Evolutionary conservation across 37 sponge, comb jelly and placozoan species (phyloP).

Genomic region (Ianthella basta): DNA sequence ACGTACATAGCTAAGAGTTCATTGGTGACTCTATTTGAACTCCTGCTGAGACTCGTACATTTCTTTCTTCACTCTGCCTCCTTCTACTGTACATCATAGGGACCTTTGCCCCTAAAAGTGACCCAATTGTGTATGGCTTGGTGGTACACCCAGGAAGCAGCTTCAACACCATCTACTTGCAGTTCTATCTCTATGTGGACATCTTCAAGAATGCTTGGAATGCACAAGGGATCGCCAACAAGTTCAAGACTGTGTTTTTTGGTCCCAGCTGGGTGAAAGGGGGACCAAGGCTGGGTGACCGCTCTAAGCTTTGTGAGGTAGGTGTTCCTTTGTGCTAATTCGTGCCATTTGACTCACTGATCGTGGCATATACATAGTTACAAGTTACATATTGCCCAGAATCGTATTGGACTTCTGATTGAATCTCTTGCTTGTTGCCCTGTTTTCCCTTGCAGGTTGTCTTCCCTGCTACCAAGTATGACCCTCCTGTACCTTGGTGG

Average conservation of each 20-base stretch:
- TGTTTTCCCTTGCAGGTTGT: not conserved
- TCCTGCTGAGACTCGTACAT: no score
- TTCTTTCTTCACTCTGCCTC: no score
- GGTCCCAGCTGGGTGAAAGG: conserved; percentile 96
- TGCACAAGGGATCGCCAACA: conserved; percentile 57
- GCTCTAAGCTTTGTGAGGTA: conserved; percentile 43
- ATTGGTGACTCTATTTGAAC: no score
- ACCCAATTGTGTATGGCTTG: conserved; percentile 86
- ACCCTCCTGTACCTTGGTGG: conserved; percentile 52
- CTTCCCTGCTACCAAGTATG: conserved; percentile 32
- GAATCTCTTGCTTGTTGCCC: not conserved
- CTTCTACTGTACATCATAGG: no score
- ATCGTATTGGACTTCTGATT: no score
- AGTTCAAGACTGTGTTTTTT: conserved; percentile 72
- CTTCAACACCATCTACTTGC: conserved; percentile 87
- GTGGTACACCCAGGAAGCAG: conserved; percentile 65
- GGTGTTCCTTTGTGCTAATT: no score
- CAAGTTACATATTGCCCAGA: no score
- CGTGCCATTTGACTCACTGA: not conserved
- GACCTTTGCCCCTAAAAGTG: conserved; percentile 84
- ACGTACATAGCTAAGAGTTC: no score
- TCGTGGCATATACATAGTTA: not conserved
- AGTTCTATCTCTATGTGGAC: conserved; percentile 64
- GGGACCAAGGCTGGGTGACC: conserved; percentile 71
- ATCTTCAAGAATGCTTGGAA: conserved; percentile 52